Base-by-base conservation (phyloP, 2,113 vertebrate genomes). In the Micromys minutus region DNA sequence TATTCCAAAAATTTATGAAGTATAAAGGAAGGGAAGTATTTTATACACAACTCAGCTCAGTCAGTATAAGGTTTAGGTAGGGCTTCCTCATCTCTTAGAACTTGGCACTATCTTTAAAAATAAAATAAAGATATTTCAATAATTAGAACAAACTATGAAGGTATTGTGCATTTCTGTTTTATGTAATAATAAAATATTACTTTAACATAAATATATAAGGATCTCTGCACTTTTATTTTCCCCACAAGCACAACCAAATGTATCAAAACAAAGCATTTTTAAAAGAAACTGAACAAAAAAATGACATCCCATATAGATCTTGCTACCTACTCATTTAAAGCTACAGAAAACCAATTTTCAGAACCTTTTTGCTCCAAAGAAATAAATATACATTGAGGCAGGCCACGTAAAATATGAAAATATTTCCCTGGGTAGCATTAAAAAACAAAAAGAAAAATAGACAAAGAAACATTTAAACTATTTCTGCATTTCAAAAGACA, bases 161-260 rank as follows among this genome's bases (percentile, higher is more conserved):
- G 99, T 99, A 98, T 99, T 99, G 99, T 99, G 99, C 99, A 99
- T 99, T 99, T 99, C 98, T 99, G 98, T 99, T 99, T 99, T 99
- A 99, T 99, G 99, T 99, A 98, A 99, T 99, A 99, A 99, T 99
- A 99, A 99, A 99, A 99, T 99, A 98, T 98, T 99, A 99, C 99
- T 99, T 99, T 99, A 99, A 99, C 99, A 99, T 99, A 98, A 99
- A 99, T 98, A 99, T 99, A 99, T 99, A 99, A 99, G 98, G 98
- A 99, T 99, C 99, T 99, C 98, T 99, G 99, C 98, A 97, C 97
- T 98, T 99, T 99, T 99, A 99, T 99, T 99, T 98, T 98, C 99
- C 98, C 98, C 99, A 99, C 99, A 99, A 99, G 98, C 99, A 99
- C 99, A 99, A 99, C 98, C 99, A 99, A 98, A 99, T 99, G 97